Conservation (phyloP, 2,113 vertebrate genomes). For the Calidris pygmaea region DNA sequence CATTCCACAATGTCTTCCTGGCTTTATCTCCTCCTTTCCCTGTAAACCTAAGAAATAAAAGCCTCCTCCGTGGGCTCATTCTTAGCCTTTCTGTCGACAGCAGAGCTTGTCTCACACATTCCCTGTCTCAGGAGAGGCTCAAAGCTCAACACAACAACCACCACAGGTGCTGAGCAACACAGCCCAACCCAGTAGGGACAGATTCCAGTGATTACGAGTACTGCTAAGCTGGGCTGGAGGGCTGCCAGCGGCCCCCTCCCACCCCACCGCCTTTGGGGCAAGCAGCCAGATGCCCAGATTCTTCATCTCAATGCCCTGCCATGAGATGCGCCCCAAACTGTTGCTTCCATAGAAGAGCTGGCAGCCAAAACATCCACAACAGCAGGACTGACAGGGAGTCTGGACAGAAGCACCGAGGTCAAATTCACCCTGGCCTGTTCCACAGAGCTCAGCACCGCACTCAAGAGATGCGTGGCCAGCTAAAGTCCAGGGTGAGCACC, state of each 20-base stretch:
- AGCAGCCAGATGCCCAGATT: neutral
- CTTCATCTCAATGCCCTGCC: neutral
- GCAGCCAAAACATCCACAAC: neutral
- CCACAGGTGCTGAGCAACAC: neutral
- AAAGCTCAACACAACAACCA: neutral
- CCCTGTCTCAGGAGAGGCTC: neutral
- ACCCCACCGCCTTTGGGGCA: neutral
- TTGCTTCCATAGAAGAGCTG: neutral
- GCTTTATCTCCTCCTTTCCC: neutral
- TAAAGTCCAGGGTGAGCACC: neutral
- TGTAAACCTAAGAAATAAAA: neutral
- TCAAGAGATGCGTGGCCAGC: neutral
- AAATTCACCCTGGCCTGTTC: neutral
- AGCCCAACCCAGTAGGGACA: neutral
- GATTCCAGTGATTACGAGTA: neutral
- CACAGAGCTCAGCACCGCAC: neutral
- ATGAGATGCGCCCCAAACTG: neutral
- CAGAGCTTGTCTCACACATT: neutral
- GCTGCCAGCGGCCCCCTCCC: neutral
- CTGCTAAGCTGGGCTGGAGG: neutral
- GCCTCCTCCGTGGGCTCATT: neutral
- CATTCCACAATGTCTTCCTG: neutral
- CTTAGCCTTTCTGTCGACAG: neutral
- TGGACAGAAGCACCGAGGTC: neutral
- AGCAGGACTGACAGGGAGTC: neutral